phyloP scores from a whole-genome alignment of 2,888 invertebrate species.

The Margaritifera margaritifera region DNA sequence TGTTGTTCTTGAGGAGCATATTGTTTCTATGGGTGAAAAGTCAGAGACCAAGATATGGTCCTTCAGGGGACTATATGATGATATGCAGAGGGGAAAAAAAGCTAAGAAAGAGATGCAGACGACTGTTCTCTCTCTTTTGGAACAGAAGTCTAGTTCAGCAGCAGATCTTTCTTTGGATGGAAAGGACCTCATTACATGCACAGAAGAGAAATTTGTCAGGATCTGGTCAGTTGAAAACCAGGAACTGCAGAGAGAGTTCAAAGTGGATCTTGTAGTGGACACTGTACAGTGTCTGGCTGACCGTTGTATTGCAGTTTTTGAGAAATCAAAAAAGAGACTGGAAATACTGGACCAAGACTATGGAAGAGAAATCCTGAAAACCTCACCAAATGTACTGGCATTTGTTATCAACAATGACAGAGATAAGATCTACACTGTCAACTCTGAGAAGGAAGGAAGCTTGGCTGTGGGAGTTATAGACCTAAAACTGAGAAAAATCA shows the following conservation, averaged over 20 bases:
- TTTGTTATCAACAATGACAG: constrained; percentile 35
- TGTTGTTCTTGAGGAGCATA: constrained; percentile 25
- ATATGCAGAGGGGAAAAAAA: constrained; percentile 8
- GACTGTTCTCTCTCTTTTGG: constrained; percentile 14
- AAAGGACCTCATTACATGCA: constrained; percentile 31
- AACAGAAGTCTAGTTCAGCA: constrained; percentile 26
- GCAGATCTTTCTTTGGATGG: constrained; percentile 30
- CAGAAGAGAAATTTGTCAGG: constrained; percentile 29
- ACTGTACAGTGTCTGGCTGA: constrained; percentile 23
- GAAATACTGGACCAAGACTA: constrained; percentile 29
- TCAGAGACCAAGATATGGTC: constrained; percentile 44
- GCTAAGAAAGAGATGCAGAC: neutral
- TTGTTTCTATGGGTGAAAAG: constrained; percentile 33
- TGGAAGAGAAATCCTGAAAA: constrained; percentile 25
- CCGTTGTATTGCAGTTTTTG: constrained; percentile 34
- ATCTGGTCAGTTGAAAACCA: constrained; percentile 33
- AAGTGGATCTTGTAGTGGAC: constrained; percentile 36
- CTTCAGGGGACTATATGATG: constrained; percentile 25
- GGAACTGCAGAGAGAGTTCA: constrained; percentile 21
- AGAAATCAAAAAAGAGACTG: constrained; percentile 28
- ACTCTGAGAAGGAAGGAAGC: constrained; percentile 32
- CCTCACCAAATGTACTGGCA: constrained; percentile 40
- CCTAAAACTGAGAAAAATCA: constrained; percentile 35
- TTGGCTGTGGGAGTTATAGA: constrained; percentile 40
- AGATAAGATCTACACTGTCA: constrained; percentile 30